These are phyloP conservation scores for Sphenodon punctatus DNA, from an alignment of 2,797 vertebrate genomes.

Conservation along the genomic window DNA sequence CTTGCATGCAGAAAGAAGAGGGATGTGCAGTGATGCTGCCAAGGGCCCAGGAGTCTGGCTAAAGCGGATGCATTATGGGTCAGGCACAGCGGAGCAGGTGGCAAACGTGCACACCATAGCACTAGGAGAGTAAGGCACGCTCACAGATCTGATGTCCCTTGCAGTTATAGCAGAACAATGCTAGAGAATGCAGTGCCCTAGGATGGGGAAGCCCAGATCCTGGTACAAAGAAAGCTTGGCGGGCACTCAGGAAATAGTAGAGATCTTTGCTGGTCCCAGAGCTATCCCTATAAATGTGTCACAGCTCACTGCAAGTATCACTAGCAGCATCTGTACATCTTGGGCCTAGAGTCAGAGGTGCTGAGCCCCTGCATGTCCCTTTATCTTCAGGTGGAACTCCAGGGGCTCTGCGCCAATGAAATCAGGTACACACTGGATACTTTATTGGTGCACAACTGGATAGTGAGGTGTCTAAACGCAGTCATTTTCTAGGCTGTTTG, in stretches of 20 bases:
- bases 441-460: neutral
- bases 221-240: neutral
- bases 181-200: constrained; percentile 42
- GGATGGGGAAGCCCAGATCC: fast-evolving
- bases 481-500: neutral
- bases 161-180: neutral
- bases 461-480: neutral
- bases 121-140: neutral
- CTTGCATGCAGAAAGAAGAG: neutral
- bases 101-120: neutral
- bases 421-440: neutral
- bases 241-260: too few relatives aligned
- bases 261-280: neutral
- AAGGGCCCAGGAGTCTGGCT: neutral
- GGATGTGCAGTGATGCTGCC: neutral
- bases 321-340: neutral
- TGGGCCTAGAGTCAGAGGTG: neutral
- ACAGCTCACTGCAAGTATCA: neutral
- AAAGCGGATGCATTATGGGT: neutral
- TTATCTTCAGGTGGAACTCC: neutral
- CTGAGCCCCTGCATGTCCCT: neutral
- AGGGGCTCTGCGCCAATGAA: neutral
- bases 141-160: neutral
- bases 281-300: neutral
- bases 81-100: constrained; percentile 27